A percentile compares a stretch with the other conserved stretches of the same genome.
Conservation (phyloP, 30 jellyfish, hydroid and myxozoan species). For the Pelagia noctiluca region DNA sequence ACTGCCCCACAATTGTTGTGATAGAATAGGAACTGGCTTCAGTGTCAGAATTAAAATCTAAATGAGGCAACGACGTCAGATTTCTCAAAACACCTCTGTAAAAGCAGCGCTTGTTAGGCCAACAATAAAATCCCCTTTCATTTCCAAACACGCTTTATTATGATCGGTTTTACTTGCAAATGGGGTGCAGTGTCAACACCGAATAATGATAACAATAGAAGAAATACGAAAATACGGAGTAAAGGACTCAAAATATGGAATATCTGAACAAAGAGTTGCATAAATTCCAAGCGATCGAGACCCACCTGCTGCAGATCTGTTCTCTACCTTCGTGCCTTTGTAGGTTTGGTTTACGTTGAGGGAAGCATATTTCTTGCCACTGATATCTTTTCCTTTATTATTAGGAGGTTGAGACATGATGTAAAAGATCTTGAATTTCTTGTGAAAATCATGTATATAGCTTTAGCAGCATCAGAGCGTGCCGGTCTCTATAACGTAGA, state of each 20-base stretch:
- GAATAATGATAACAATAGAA: too few species aligned
- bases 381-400: slow-evolving; percentile 90
- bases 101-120: too few species aligned
- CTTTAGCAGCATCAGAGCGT: slow-evolving; percentile 85
- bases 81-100: too few species aligned
- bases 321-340: slow-evolving; percentile 93
- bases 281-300: background rate
- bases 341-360: slow-evolving; percentile 91
- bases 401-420: slow-evolving; percentile 96
- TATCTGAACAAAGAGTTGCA: background rate
- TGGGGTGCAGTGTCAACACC: too few species aligned
- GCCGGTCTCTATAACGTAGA: slow-evolving; percentile 92
- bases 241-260: background rate
- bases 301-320: slow-evolving; percentile 94
- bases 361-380: slow-evolving; percentile 92
- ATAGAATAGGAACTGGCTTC: too few species aligned
- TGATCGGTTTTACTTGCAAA: too few species aligned
- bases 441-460: slow-evolving; percentile 93
- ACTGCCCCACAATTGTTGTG: too few species aligned
- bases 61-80: too few species aligned
- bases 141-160: too few species aligned
- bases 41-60: too few species aligned
- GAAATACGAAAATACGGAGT: background rate
- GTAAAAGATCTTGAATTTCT: slow-evolving; percentile 75
- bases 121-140: too few species aligned